These are phyloP conservation scores for Metacarcinus magister DNA, from an alignment of 2,888 invertebrate genomes.

Conservation along the genomic window DNA sequence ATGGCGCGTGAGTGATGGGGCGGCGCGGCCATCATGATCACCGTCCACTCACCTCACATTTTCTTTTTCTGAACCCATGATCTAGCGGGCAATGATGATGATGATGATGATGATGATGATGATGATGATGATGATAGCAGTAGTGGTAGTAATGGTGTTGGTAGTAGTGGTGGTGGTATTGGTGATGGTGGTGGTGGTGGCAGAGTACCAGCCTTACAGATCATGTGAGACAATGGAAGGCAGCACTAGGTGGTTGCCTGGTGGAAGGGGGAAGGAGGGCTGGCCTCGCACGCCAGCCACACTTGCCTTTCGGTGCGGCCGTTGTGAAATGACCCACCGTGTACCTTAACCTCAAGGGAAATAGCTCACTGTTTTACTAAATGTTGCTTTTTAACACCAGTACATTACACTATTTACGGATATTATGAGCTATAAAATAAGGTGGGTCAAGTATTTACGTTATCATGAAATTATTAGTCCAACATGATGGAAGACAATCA, in stretches of 20 bases:
- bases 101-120: no score
- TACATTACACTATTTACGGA: neutral
- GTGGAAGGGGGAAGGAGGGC: neutral
- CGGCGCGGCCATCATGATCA: neutral
- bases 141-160: neutral
- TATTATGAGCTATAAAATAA: neutral
- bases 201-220: no score
- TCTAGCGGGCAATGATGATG: neutral
- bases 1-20: slow-evolving; percentile 31
- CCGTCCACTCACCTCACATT: neutral
- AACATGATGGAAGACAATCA: neutral
- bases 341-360: neutral
- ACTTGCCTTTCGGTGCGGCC: neutral
- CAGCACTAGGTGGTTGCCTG: neutral
- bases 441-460: neutral
- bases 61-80: neutral
- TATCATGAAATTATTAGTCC: neutral
- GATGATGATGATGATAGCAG: neutral
- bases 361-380: neutral
- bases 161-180: neutral
- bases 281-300: neutral
- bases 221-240: neutral
- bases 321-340: neutral
- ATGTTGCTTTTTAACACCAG: no score
- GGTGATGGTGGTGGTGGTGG: neutral